A percentile compares a stretch with the other conserved stretches of the same genome.
phyloP scores from a whole-genome alignment of 2,113 vertebrate species.

The Carassius carassius region DNA sequence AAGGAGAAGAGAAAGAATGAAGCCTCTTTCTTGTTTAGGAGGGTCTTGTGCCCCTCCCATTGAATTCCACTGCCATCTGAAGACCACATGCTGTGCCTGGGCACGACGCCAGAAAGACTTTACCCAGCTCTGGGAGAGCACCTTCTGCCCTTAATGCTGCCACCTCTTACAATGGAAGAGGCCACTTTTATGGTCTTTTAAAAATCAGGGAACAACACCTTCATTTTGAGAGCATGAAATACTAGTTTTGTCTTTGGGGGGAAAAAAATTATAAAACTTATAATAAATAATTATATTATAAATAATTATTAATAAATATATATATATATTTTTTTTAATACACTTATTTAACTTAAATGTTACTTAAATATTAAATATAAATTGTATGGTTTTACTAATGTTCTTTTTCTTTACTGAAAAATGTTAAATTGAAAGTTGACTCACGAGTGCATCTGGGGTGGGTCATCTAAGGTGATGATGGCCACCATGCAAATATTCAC shows the following conservation, averaged over 20 bases:
- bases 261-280: too few relatives aligned
- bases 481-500: constrained; percentile 16
- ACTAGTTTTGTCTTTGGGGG: too few relatives aligned
- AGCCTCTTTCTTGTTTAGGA: constrained; percentile 50
- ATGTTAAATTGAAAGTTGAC: background rate
- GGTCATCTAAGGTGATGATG: constrained; percentile 26
- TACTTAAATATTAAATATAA: background rate
- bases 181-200: background rate
- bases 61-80: constrained; percentile 86
- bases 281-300: too few relatives aligned
- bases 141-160: constrained; percentile 73
- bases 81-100: constrained; percentile 82
- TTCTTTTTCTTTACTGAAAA: background rate
- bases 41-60: constrained; percentile 72
- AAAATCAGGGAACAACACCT: too few relatives aligned
- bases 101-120: constrained; percentile 78
- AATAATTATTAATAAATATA: too few relatives aligned
- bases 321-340: too few relatives aligned
- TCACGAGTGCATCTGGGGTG: background rate
- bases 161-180: constrained; percentile 54
- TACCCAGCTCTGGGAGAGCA: constrained; percentile 74
- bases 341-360: background rate
- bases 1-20: constrained; percentile 27
- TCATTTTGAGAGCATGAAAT: background rate
- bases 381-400: background rate